Conservation (phyloP, 2,888 invertebrate species). For the Griposia aprilina region DNA sequence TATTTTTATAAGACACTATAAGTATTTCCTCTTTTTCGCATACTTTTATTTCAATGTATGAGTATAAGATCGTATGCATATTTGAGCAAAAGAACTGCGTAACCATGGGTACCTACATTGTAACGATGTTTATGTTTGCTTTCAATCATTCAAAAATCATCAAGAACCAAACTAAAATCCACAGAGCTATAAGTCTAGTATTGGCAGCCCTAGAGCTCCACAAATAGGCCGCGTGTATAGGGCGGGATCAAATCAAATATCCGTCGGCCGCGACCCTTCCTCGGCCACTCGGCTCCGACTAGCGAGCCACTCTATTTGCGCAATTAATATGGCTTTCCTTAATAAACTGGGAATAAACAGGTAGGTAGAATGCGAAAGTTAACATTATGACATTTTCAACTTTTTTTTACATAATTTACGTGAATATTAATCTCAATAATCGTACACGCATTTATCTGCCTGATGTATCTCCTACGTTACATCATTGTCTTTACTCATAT, state of each 20-base stretch:
- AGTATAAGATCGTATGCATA: too few relatives aligned
- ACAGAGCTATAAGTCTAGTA: background rate
- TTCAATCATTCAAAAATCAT: background rate
- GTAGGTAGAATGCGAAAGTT: conserved; percentile 4
- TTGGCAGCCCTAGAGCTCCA: conserved; percentile 43
- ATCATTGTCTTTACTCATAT: conserved; percentile 4
- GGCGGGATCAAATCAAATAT: conserved; percentile 68
- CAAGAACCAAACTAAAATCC: background rate
- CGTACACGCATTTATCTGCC: background rate
- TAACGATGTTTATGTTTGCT: background rate
- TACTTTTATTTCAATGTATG: background rate
- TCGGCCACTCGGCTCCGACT: conserved; percentile 46
- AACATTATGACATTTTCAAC: background rate
- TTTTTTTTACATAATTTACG: background rate
- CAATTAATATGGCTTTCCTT: conserved; percentile 61
- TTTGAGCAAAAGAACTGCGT: background rate
- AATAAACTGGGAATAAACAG: conserved; percentile 37
- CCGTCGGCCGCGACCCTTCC: conserved; percentile 57
- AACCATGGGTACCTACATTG: background rate
- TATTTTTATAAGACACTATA: background rate
- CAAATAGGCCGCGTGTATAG: conserved; percentile 54
- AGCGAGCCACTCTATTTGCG: conserved; percentile 53
- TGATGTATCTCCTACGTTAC: background rate
- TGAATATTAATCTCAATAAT: background rate
- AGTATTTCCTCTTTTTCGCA: background rate